Conservation (phyloP, 2,888 invertebrate genomes). For the Perithous albicinctus region DNA sequence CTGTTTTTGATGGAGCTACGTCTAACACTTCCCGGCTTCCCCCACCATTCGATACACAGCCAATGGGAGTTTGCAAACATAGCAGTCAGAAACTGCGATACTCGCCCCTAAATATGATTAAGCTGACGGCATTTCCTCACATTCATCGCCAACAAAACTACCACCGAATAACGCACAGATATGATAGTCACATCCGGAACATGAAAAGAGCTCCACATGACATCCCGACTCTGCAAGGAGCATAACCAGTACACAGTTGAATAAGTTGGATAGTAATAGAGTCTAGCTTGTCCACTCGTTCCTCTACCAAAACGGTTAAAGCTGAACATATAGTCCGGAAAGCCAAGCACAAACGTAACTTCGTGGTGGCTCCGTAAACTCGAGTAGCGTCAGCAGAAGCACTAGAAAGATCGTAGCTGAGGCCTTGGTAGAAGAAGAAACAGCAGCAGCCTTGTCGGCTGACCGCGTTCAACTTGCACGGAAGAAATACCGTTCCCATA, state of each 20-base stretch:
- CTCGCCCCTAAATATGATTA: too few species aligned
- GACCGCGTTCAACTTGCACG: slow-evolving; percentile 73
- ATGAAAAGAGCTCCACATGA: not conserved
- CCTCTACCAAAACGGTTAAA: slow-evolving; percentile 3
- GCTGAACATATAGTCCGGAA: not conserved
- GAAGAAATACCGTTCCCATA: slow-evolving; percentile 83
- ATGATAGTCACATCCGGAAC: not conserved
- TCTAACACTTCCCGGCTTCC: too few species aligned
- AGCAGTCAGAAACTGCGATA: too few species aligned
- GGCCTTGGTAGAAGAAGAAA: slow-evolving; percentile 66
- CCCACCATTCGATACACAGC: too few species aligned
- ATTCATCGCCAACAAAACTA: not conserved
- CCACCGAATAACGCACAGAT: not conserved
- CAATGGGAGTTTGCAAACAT: too few species aligned
- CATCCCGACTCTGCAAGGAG: not conserved
- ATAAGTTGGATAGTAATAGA: not conserved
- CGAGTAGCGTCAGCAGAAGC: slow-evolving; percentile 6
- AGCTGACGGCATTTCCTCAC: not conserved
- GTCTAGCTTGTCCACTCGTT: not conserved
- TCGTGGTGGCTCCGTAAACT: not conserved
- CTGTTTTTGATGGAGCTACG: too few species aligned
- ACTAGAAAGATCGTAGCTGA: slow-evolving; percentile 27
- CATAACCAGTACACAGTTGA: slow-evolving; percentile 6
- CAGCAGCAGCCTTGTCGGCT: slow-evolving; percentile 75
- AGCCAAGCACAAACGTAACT: not conserved